Base-by-base conservation (phyloP, 2,888 invertebrate species). In the Orchesella flavescens region DNA sequence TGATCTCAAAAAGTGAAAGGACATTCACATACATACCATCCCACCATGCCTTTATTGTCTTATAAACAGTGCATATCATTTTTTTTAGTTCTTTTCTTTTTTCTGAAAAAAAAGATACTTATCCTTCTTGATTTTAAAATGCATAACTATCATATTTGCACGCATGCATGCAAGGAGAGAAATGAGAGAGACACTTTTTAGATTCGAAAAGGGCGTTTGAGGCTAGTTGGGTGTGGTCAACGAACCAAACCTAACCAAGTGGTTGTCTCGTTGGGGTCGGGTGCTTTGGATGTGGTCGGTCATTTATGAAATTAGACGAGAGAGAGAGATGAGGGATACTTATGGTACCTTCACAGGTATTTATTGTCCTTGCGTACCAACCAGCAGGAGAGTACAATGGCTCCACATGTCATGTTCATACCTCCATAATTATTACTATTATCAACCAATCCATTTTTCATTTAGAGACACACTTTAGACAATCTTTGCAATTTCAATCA, bases 191-290 rank as follows among this genome's bases (percentile, higher is more conserved):
- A 49, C n/a, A 15, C n/a, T 49, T 49, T n/a, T 7, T 10, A 49
- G 49, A 15, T 49, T 49, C 34, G 34, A 34, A 34, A 34, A 49
- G 49, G 49, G 49, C 49, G 49, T 65, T 65, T 65, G n/a, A 43
- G 65, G 65, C 65, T 65, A 24, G n/a, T 61, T 61, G 65, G 65
- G 65, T 65, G 65, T 65, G 65, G 65, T 65, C 57, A 57, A 57
- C 21, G 57, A 57, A 13, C 57, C 13, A 10, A 57, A 15, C 2
- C 7, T 44, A 49, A 49, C 49, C 34, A 34, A 34, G 34, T 34
- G 34, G 3, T 34, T 7, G 34, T 34, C n/a, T n/a, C 34, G 34
- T 34, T 34, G 34, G 53, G 17, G 19, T 57, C 65, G 65, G 65
- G 65, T 43, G 44, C 65, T n/a, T 1, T 5, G 4, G 10, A 65